Base-by-base conservation (phyloP, 2,797 vertebrate genomes). In the Smutsia gigantea region DNA sequence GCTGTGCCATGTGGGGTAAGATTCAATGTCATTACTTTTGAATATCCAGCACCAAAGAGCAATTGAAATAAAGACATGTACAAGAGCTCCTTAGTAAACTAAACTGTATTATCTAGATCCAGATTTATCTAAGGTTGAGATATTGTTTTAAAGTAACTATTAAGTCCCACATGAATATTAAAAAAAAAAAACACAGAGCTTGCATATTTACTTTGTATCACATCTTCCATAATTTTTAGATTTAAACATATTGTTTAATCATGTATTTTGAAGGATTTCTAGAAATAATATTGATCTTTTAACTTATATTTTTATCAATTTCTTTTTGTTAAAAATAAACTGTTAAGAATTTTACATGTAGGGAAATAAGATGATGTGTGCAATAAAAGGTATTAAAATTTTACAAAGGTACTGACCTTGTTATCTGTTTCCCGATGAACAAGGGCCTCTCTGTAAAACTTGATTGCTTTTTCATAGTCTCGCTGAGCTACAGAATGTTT, bases 401-500 rank as follows among this genome's bases (percentile, higher is more conserved):
- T 72, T 81, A 74, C 61, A 55, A 90, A 82, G 51, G n/a, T 90
- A 98, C 99, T 98, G 98, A 99, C 99, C 99, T 99, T 99, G 98
- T 99, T 99, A 99, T 99, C 99, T 0, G 99, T 99, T 98, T 99
- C 99, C 98, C 99, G 99, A 98, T 99, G 99, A 98, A 99, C 99
- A 99, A 99, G 99, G 92, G 99, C 99, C 98, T 99, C 99, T 99
- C 99, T 99, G 99, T 99, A 99, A 99, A 99, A 99, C 98, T 99
- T 99, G 98, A 99, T 99, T 92, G 99, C 99, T 98, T 99, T 99
- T 98, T 99, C 99, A 96, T 99, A 99, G 99, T 99, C 99, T 95
- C 99, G 98, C 98, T 99, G 99, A 98, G 99, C 99, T 96, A 99
- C 98, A 96, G 99, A 99, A 98, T 99, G 99, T 98, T 99, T 99